A percentile compares a stretch with the other conserved stretches of the same genome.
These are phyloP conservation scores for Linurgus olivaceus DNA, from an alignment of 2,797 vertebrate species.

Conservation along the genomic window DNA sequence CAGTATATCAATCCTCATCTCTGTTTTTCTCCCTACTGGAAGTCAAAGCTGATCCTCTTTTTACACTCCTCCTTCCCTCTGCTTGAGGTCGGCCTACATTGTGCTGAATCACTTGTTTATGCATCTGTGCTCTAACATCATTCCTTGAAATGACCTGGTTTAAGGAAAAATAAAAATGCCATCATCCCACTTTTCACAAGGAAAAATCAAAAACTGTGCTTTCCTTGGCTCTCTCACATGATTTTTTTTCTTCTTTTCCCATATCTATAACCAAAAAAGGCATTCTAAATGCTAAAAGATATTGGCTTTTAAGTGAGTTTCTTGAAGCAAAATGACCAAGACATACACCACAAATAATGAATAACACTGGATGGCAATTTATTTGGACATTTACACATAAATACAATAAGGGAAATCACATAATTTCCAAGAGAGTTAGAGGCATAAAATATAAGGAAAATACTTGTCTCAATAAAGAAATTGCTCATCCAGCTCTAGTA, in stretches of 20 bases:
- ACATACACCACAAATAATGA: not conserved
- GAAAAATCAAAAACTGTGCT: not conserved
- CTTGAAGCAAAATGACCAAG: not conserved
- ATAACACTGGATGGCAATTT: not conserved
- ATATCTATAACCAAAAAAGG: not conserved
- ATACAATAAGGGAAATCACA: not conserved
- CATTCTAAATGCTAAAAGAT: not conserved
- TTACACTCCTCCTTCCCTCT: not conserved
- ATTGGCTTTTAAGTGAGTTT: not conserved
- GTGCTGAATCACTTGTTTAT: not conserved
- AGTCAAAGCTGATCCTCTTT: not conserved
- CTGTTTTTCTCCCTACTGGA: fast-evolving
- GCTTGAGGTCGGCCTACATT: not conserved
- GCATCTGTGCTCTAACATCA: not conserved
- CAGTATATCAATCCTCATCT: not conserved
- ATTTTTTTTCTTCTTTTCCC: not conserved
- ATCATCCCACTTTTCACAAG: not conserved
- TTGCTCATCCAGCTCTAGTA: conserved; percentile 4
- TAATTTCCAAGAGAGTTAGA: not conserved
- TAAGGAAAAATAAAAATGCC: not conserved
- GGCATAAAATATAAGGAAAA: not conserved
- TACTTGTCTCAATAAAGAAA: not conserved
- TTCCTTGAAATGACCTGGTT: not conserved
- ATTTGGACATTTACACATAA: not conserved
- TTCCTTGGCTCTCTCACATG: not conserved